Percentiles rank a stretch among this genome's conserved stretches.
These are phyloP conservation scores for Anodontia alba DNA, from an alignment of 2,888 invertebrate genomes.

Conservation along the genomic window DNA sequence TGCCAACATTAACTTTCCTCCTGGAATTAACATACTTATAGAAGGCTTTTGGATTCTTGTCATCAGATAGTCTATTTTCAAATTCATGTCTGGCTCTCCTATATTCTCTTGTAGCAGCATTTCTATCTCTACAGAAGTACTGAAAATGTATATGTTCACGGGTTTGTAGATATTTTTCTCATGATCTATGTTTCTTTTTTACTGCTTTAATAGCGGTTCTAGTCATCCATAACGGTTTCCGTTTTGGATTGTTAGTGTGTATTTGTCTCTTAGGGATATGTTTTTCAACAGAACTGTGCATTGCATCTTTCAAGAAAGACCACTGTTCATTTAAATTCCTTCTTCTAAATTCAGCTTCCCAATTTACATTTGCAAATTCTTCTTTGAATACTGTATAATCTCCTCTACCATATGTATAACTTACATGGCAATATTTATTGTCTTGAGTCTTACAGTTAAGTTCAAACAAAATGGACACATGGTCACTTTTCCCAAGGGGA, in stretches of 20 bases:
- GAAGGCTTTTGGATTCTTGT: constrained; percentile 5
- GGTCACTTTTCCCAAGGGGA: not conserved
- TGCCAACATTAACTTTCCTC: constrained; percentile 13
- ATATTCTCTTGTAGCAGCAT: constrained; percentile 19
- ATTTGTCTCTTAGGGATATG: not conserved
- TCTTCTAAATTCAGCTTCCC: not conserved
- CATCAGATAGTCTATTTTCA: not conserved
- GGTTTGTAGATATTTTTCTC: constrained; percentile 8
- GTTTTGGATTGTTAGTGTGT: not conserved
- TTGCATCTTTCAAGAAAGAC: not conserved
- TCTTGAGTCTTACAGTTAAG: not conserved
- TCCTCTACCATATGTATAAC: not conserved
- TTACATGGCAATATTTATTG: not conserved
- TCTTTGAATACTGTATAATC: not conserved
- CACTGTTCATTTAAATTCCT: not conserved
- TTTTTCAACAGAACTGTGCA: not conserved
- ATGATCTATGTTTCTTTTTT: constrained; percentile 19
- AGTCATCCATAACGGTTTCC: constrained; percentile 15
- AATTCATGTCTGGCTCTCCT: constrained; percentile 15
- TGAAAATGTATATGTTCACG: constrained; percentile 22
- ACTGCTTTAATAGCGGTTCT: constrained; percentile 16
- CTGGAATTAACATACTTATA: constrained; percentile 23
- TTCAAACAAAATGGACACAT: not conserved
- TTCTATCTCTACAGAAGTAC: constrained; percentile 19
- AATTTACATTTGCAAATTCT: not conserved